Evolutionary conservation across 2,888 invertebrate species (phyloP).

Genomic region (Brachypterus glaber): DNA sequence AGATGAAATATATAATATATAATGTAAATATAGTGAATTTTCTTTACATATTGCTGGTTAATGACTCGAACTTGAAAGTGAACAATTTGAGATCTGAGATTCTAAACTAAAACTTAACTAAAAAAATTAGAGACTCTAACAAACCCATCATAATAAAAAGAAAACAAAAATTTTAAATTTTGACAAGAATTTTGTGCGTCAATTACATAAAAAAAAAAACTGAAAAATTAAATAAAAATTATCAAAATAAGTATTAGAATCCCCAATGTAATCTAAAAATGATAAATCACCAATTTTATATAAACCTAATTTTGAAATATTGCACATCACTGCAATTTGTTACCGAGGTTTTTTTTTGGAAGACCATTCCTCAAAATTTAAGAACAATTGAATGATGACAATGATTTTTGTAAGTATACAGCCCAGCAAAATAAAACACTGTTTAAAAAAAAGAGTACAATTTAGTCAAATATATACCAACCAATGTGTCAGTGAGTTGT

Average conservation of each 20-base stretch:
- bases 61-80: conserved; percentile 25
- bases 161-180: conserved; percentile 10
- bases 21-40: conserved; percentile 11
- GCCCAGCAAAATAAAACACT: conserved; percentile 10
- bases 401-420: conserved; percentile 18
- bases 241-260: conserved; percentile 22
- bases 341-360: conserved; percentile 20
- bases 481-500: too few relatives aligned
- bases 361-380: conserved; percentile 16
- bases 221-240: conserved; percentile 15
- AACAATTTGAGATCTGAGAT: conserved; percentile 33
- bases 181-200: conserved; percentile 16
- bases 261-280: conserved; percentile 21
- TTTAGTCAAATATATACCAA: too few relatives aligned
- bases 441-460: too few relatives aligned
- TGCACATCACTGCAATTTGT: conserved; percentile 30
- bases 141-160: conserved; percentile 18
- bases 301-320: conserved; percentile 22
- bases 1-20: conserved; percentile 25
- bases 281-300: conserved; percentile 19
- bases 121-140: conserved; percentile 28
- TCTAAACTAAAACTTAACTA: conserved; percentile 26
- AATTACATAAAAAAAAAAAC: conserved; percentile 13
- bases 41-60: conserved; percentile 22
- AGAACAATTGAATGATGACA: conserved; percentile 24